These are phyloP conservation scores for Ptychochromis oligacanthus DNA, from an alignment of 2,113 vertebrate species.

Conservation along the genomic window DNA sequence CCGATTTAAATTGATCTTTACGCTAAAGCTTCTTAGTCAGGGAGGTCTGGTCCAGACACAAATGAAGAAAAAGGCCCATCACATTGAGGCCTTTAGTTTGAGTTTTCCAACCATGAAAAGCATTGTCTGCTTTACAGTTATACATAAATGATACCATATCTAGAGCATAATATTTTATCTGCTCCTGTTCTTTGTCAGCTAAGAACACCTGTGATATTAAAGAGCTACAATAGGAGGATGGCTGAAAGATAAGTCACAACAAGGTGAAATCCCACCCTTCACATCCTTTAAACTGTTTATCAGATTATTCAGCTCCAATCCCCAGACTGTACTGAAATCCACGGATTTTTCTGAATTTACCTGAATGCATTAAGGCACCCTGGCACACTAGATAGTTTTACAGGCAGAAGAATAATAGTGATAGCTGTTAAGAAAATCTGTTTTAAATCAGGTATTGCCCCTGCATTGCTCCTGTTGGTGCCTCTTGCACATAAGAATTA, in stretches of 20 bases:
- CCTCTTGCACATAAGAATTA: not conserved
- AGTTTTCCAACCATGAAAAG: constrained; percentile 8
- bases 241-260: not conserved
- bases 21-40: constrained; percentile 28
- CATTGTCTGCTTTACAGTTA: not conserved
- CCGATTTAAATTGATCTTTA: constrained; percentile 77
- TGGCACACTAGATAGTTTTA: not conserved
- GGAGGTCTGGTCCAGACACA: constrained; percentile 27
- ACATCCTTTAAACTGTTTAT: not conserved
- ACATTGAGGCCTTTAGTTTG: constrained; percentile 25
- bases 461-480: not conserved
- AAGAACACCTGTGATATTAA: constrained; percentile 3
- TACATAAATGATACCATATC: not conserved
- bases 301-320: not conserved
- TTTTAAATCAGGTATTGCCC: not conserved
- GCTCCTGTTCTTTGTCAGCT: constrained; percentile 14
- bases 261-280: not conserved
- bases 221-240: not conserved
- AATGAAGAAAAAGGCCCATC: not conserved
- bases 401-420: not conserved
- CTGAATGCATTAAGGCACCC: not conserved
- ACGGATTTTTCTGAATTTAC: not conserved
- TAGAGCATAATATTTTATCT: not conserved
- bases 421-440: not conserved
- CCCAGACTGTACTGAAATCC: not conserved